These are phyloP conservation scores for Magallana ariakensis DNA, from an alignment of 1,140 invertebrate genomes.

Conservation along the genomic window DNA sequence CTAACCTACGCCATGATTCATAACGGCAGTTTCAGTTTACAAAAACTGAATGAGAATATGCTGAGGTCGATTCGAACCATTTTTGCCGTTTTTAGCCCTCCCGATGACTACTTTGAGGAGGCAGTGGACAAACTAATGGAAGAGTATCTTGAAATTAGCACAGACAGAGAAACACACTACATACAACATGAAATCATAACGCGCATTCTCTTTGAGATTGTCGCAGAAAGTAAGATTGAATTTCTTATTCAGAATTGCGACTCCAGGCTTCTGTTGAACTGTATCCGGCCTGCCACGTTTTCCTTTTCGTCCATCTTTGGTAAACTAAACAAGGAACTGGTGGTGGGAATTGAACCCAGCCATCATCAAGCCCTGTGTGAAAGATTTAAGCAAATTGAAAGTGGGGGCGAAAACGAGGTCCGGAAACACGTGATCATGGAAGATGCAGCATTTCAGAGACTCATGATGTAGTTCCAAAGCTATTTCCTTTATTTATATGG, in stretches of 20 bases:
- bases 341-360: not conserved
- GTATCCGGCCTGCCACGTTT: not conserved
- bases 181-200: constrained; percentile 26
- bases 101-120: constrained; percentile 15
- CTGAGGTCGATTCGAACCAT: constrained; percentile 7
- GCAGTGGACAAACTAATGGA: not conserved
- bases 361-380: not conserved
- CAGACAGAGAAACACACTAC: not conserved
- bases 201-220: constrained; percentile 8
- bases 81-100: not conserved
- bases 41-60: not conserved
- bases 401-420: constrained; percentile 3
- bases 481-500: not conserved
- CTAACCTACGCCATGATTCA: constrained; percentile 21
- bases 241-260: constrained; percentile 6
- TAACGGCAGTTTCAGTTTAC: not conserved
- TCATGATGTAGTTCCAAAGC: not conserved
- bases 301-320: not conserved
- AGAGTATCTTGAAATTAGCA: not conserved
- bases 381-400: not conserved
- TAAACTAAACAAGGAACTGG: constrained; percentile 3
- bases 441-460: constrained; percentile 11
- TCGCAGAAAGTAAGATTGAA: not conserved
- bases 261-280: not conserved
- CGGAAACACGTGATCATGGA: constrained; percentile 17